Base-by-base conservation (phyloP, 2,888 invertebrate genomes). In the Spialia ferax region DNA sequence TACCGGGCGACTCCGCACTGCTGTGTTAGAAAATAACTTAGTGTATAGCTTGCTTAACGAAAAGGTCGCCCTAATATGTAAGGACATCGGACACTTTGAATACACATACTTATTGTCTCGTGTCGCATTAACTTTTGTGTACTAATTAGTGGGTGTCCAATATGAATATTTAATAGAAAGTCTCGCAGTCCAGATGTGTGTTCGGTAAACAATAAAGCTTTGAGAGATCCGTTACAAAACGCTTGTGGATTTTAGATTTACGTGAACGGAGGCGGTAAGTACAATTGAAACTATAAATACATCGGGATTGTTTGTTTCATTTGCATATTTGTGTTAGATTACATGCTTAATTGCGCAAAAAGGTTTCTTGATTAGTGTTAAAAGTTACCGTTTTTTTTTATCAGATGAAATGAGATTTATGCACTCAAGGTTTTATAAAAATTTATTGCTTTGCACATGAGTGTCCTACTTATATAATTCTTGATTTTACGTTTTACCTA, bases 61-160 rank as follows among this genome's bases (percentile, higher is more conserved):
- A 71, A 75, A 73, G 70, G 72, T 73, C 74, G 73, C 76, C 73
- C 70, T 71, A 75, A 75, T 82, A 75, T 79, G 81, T 83, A 85
- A 84, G 84, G 87, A 85, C 85, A 86, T 82, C 83, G 77, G 82
- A 83, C 80, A 83, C 83, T 81, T 77, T 77, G 77, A 80, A 79
- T 78, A 83, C 81, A 82, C 81, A 83, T 79, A 80, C 82, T 83
- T 80, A 88, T 88, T 89, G 88, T 88, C 87, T 86, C 81, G 82
- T 80, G 82, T 83, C 81, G 84, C 84, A 89, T 89, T 90, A 87
- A 87, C 84, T 87, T 88, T 87, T 92, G 91, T 91, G 90, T 92
- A 93, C 91, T 92, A 93, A 93, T 93, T 93, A 93, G 93, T 92
- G 87, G 87, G 89, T 89, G 91, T 87, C 86, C 89, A 89, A 86